These are phyloP conservation scores for Coelogynopora nodosa DNA, from an alignment of 2,888 invertebrate species.

Conservation along the genomic window DNA sequence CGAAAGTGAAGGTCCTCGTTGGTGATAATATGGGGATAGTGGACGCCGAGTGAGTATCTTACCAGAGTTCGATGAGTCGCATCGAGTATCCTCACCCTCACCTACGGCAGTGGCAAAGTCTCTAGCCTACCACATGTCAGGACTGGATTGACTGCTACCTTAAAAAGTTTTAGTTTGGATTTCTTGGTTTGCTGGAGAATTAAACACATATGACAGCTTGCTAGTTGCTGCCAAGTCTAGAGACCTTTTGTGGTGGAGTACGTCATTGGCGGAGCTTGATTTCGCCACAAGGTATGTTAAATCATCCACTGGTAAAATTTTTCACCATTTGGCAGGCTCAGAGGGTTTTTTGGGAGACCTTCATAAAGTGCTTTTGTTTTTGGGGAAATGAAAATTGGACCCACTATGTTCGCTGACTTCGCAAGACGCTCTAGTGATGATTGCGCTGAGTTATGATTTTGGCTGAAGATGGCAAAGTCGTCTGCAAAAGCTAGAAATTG, in stretches of 20 bases:
- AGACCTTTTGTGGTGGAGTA: neutral
- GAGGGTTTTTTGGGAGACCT: neutral
- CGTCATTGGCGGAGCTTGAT: neutral
- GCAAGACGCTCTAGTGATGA: slow-evolving; percentile 25
- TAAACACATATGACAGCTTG: neutral
- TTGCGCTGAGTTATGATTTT: slow-evolving; percentile 1
- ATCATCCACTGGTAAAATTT: neutral
- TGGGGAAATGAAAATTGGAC: neutral
- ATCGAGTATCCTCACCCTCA: neutral
- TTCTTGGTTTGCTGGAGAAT: neutral
- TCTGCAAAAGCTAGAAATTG: slow-evolving; percentile 11
- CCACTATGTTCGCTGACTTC: neutral
- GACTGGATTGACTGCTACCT: neutral
- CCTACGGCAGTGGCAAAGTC: neutral
- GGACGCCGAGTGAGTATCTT: neutral
- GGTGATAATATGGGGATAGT: slow-evolving; percentile 11
- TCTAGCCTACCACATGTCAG: neutral
- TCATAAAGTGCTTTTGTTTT: neutral
- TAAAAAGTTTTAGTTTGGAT: slow-evolving; percentile 2
- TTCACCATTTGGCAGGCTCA: slow-evolving; percentile 15
- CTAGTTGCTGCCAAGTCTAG: neutral
- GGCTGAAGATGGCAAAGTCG: slow-evolving; percentile 13
- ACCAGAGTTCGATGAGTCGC: neutral
- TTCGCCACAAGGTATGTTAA: neutral
- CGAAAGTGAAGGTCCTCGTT: neutral